phyloP scores from a whole-genome alignment of 2,113 vertebrate genomes.

The Bambusicola thoracicus region DNA sequence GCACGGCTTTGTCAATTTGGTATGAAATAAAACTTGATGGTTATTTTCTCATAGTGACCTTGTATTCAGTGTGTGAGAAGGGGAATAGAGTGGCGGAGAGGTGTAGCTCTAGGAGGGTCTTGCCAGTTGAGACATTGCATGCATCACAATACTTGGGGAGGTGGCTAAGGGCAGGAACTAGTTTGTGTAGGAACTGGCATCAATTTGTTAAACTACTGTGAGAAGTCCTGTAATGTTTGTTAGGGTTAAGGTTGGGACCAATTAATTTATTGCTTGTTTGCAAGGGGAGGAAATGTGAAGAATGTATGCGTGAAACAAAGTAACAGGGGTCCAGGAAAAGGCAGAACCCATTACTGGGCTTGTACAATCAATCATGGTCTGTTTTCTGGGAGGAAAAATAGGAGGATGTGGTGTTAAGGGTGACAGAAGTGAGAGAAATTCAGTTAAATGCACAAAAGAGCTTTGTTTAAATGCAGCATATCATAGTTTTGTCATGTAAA shows the following conservation, averaged over 20 bases:
- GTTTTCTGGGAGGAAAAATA: accelerated
- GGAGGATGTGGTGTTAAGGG: not conserved
- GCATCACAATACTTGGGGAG: not conserved
- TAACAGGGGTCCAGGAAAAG: not conserved
- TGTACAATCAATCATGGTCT: not conserved
- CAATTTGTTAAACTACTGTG: not conserved
- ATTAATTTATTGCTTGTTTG: not conserved
- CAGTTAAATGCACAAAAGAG: not conserved
- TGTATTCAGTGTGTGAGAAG: not conserved
- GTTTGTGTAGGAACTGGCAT: not conserved
- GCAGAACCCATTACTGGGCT: not conserved
- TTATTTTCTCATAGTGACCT: not conserved
- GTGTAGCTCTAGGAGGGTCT: not conserved
- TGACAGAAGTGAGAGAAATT: not conserved
- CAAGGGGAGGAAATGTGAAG: not conserved
- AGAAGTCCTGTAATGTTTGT: not conserved
- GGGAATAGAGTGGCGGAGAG: not conserved
- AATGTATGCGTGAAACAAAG: not conserved
- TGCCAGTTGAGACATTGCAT: not conserved
- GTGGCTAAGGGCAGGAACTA: not conserved
- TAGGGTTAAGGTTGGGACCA: not conserved
- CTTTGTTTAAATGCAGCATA: not conserved
- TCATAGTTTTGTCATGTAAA: not conserved
- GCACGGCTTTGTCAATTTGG: not conserved
- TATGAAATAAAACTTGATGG: not conserved